Conservation (phyloP, 2,888 invertebrate species). For the Apodemia zela region DNA sequence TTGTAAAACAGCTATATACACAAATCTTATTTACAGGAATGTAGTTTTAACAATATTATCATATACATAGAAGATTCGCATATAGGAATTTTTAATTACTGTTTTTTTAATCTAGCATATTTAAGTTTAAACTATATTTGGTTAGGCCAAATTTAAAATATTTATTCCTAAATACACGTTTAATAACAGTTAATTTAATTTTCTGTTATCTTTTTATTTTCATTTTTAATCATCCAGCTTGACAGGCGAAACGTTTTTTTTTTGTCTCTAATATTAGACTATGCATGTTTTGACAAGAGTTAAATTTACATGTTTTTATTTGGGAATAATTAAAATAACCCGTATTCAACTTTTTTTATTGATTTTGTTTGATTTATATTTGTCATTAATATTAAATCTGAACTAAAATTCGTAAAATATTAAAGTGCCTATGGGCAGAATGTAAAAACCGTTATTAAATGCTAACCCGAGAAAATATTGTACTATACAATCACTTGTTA, state of each 20-base stretch:
- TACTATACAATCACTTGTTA: background rate
- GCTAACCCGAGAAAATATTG: background rate
- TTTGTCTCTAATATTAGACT: too few relatives aligned
- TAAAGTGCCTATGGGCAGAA: background rate
- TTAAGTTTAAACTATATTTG: background rate
- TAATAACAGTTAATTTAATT: background rate
- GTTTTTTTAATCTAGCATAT: background rate
- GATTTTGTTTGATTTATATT: too few relatives aligned
- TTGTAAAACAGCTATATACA: background rate
- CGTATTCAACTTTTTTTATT: too few relatives aligned
- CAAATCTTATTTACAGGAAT: background rate
- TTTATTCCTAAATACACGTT: background rate
- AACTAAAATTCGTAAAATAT: background rate
- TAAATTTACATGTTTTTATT: too few relatives aligned
- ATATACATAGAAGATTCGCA: background rate
- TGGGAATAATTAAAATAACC: too few relatives aligned
- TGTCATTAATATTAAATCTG: background rate
- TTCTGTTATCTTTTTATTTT: too few relatives aligned
- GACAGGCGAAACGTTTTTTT: too few relatives aligned
- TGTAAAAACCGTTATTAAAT: background rate
- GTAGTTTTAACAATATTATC: background rate
- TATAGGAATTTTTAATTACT: background rate
- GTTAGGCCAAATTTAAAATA: background rate
- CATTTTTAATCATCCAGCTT: too few relatives aligned
- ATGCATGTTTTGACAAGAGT: too few relatives aligned